phyloP scores from a whole-genome alignment of 1,140 invertebrate species.

The Hylaeus anthracinus region DNA sequence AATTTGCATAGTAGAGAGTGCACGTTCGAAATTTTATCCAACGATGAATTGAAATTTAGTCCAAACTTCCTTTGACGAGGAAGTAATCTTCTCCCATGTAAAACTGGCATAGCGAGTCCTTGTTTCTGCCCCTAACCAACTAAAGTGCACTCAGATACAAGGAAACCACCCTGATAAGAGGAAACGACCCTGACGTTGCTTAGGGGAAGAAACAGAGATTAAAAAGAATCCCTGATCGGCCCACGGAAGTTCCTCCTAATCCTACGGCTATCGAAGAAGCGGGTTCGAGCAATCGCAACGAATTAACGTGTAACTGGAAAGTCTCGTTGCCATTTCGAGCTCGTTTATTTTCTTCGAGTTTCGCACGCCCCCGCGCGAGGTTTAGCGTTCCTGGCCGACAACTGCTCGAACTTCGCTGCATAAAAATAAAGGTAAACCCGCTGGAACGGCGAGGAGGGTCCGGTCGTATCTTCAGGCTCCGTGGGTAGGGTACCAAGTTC shows the following conservation, averaged over 20 bases:
- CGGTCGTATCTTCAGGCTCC: neutral
- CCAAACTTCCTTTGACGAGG: no score
- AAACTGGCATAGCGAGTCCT: no score
- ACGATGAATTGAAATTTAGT: no score
- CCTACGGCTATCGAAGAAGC: neutral
- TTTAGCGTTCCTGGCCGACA: slow-evolving; percentile 19
- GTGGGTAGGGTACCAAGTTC: neutral
- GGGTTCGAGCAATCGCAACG: neutral
- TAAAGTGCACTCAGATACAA: neutral
- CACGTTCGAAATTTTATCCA: no score
- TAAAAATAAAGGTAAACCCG: slow-evolving; percentile 44
- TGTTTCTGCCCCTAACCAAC: neutral
- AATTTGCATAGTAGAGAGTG: no score
- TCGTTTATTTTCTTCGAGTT: slow-evolving; percentile 19
- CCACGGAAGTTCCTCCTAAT: neutral
- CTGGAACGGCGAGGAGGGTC: neutral
- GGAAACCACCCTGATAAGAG: no score
- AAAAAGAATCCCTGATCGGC: neutral
- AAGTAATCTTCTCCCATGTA: no score
- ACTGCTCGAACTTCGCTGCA: slow-evolving; percentile 13
- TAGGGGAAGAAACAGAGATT: neutral
- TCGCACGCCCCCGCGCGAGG: neutral
- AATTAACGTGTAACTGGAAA: slow-evolving; percentile 12
- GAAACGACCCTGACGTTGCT: neutral
- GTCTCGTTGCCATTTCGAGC: neutral